Percentiles rank a stretch among this genome's conserved stretches.
Evolutionary conservation across 2,888 invertebrate species (phyloP).

Genomic region (Penaeus monodon): DNA sequence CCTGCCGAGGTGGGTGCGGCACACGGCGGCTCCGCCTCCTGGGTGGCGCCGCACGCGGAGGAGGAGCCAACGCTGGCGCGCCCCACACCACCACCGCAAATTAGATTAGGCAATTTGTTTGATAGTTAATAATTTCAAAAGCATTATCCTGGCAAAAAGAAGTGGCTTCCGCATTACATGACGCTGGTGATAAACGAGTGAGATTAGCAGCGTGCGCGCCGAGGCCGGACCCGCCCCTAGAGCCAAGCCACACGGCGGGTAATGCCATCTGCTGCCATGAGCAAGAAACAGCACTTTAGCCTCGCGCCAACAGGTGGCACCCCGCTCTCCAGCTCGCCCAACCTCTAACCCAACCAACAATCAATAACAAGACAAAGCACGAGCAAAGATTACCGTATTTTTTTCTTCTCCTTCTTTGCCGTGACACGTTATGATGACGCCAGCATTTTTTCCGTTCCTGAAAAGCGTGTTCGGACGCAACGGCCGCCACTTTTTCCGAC

Average conservation of each 20-base stretch:
- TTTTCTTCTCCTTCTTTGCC: background rate
- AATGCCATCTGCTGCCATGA: constrained; percentile 49
- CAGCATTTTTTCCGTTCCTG: background rate
- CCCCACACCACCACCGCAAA: constrained; percentile 4
- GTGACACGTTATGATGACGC: background rate
- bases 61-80: constrained; percentile 15
- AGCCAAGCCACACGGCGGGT: constrained; percentile 32
- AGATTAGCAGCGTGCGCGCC: constrained; percentile 16
- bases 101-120: constrained; percentile 16
- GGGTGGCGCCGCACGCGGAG: constrained; percentile 28
- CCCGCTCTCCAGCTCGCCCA: constrained; percentile 27
- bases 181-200: background rate
- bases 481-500: too few species aligned
- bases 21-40: constrained; percentile 26
- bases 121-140: constrained; percentile 46
- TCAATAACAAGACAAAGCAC: constrained; percentile 54
- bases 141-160: constrained; percentile 28
- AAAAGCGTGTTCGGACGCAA: too few species aligned
- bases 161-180: constrained; percentile 1
- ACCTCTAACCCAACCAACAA: constrained; percentile 32
- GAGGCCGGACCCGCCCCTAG: background rate
- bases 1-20: constrained; percentile 27
- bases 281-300: constrained; percentile 37
- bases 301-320: constrained; percentile 57
- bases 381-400: constrained; percentile 35